A percentile compares a stretch with the other conserved stretches of the same genome.
These are phyloP conservation scores for Pocillopora damicornis DNA, from an alignment of 64 coral and sea anemone species.

Conservation along the genomic window DNA sequence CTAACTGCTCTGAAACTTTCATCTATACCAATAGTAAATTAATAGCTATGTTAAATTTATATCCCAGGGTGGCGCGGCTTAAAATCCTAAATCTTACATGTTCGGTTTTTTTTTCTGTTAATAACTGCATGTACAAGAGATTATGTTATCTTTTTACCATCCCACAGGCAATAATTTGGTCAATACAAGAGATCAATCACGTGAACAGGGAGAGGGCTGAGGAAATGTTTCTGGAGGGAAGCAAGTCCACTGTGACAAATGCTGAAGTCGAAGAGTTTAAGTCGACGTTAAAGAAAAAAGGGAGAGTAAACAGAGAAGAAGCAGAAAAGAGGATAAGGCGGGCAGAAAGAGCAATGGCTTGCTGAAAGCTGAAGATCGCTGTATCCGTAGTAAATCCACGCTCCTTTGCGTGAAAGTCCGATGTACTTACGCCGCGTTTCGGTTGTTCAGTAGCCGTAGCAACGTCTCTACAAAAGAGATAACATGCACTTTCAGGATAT, in stretches of 20 bases:
- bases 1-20: no score
- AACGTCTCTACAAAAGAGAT: no score
- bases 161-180: conserved; percentile 33
- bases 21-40: no score
- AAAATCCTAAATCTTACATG: no score
- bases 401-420: background rate
- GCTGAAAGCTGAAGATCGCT: background rate
- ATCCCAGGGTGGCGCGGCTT: no score
- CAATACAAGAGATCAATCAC: conserved; percentile 30
- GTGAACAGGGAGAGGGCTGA: conserved; percentile 14
- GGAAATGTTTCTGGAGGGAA: background rate
- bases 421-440: no score
- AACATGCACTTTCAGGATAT: no score
- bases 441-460: no score
- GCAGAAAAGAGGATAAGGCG: background rate
- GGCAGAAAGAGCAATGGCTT: background rate
- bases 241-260: background rate
- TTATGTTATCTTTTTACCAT: background rate
- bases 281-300: background rate
- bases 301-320: background rate
- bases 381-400: background rate
- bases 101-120: no score
- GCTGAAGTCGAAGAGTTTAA: conserved; percentile 6
- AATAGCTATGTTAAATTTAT: no score
- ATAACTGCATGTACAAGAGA: no score